Evolutionary conservation across 2,888 invertebrate genomes (phyloP), one percentile per base, ranked within the genome.

Genomic region (Cynaeus angustus): DNA sequence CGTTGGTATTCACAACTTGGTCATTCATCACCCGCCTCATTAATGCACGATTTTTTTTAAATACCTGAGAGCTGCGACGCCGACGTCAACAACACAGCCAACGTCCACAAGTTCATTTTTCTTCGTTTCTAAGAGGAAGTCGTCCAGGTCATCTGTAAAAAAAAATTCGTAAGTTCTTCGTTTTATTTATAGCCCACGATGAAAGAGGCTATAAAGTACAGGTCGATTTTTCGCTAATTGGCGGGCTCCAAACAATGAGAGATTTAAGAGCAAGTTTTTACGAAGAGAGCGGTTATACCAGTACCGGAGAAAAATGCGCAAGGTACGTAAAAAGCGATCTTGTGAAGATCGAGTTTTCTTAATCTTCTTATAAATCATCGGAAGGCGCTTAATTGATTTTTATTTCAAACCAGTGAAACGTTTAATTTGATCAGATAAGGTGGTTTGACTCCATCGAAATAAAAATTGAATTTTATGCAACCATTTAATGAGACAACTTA

Each of bases 91-190:
- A 14, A 64, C 30, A 52, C 10, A 50, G 46, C 38, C 52, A 64
- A 41, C 50, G 41, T 50, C 64, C 52, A 41, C 41, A 50, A 50
- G 16, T 8, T 16, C 50, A 13, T 38, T 38, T 52, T 41, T 41
- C 6, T 52, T 33, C 30, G 2, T 33, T 6, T n/a, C 6, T 6
- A 33, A 1, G 33, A 33, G 33, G 33, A 33, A 33, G 33, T 68
- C 69, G 65, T 68, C 52, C 67, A 68, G 66, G 33, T 48, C 66
- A 70, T 66, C 73, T 74, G 70, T 13, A 72, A 70, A 28, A 52
- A 8, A 58, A 58, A 6, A 21, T 1, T n/a, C n/a, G n/a, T n/a
- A n/a, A n/a, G n/a, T n/a, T n/a, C n/a, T n/a, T n/a, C n/a, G 4
- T 21, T 21, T 21, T 21, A 21, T 33, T 33, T 9, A 33, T 33